Percentiles rank a stretch among this genome's conserved stretches.
Conservation (phyloP, 2,797 vertebrate genomes). For the Sebastiscus tertius region DNA sequence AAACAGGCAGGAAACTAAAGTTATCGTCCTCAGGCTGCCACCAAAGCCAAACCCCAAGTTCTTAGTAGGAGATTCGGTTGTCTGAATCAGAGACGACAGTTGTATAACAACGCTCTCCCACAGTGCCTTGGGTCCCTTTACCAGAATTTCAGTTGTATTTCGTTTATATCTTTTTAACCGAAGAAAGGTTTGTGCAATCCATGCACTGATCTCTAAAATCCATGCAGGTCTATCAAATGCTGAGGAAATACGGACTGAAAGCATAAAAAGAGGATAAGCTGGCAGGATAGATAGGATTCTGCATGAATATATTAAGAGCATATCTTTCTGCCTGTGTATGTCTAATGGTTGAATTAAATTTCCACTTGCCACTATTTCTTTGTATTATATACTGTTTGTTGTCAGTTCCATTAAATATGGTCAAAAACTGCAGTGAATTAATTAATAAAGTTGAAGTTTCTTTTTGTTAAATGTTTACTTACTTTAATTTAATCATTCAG, state of each 20-base stretch:
- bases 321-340: not conserved
- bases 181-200: constrained; percentile 22
- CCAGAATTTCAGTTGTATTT: constrained; percentile 16
- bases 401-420: not conserved
- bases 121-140: not conserved
- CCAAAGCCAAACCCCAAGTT: constrained; percentile 12
- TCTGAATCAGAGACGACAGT: constrained; percentile 13
- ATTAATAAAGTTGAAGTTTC: not conserved
- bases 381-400: not conserved
- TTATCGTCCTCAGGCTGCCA: not conserved
- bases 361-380: not conserved
- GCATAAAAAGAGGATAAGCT: constrained; percentile 40
- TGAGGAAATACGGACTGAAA: constrained; percentile 16
- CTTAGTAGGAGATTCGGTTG: not conserved
- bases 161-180: constrained; percentile 29
- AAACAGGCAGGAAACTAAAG: constrained; percentile 4
- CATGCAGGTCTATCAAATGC: constrained; percentile 8
- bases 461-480: not conserved
- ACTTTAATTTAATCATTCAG: not conserved
- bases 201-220: constrained; percentile 34
- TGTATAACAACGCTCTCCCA: not conserved
- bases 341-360: not conserved
- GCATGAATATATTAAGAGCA: constrained; percentile 31
- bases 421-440: not conserved
- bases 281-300: constrained; percentile 23